Evolutionary conservation across 2,797 vertebrate species (phyloP), one percentile per base, ranked within the genome.

Genomic region (Molossus alvarezi): DNA sequence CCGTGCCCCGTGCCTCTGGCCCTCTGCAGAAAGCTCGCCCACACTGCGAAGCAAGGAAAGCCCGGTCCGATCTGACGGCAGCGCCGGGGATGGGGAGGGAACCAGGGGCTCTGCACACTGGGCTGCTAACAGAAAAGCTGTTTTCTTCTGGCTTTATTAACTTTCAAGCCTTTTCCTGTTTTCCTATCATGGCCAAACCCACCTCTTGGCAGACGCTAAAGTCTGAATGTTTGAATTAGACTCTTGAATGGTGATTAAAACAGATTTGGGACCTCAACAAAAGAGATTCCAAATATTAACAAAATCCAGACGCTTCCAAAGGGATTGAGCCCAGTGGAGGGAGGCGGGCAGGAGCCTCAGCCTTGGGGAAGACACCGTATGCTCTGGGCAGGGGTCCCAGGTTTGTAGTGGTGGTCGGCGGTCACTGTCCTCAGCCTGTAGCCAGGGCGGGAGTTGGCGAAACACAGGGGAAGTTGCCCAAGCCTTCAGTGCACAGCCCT

Each of bases 131-230:
- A 97, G 60, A 94, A 95, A 97, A 97, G 58, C 85, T 90, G 73
- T 96, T 98, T 98, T 98, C 97, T 98, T 77, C 92, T 97, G 97
- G 96, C 92, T 96, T 98, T 97, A 97, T 95, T 98, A 96, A 96
- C 95, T 97, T 97, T 94, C 92, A 97, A 97, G 96, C 82, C 93
- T 90, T 98, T 98, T 98, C 98, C 98, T 98, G 98, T 97, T 98
- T 98, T 97, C 91, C 91, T 76, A 67, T 95, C 89, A 29, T 33
- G 93, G 97, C 94, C 96, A 98, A 97, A 37, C 69, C 95, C 95
- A 93, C 96, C 86, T 96, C 97, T 97, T 98, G 97, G 98, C 96
- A 97, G 94, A 95, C 95, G 37, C 37, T 67, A 33, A 95, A 83
- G 91, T 12, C 91, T 76, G 93, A 96, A 96, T 96, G 10, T 94